These are phyloP conservation scores for Pipistrellus pygmaeus DNA, from an alignment of 2,797 vertebrate genomes.

Conservation along the genomic window DNA sequence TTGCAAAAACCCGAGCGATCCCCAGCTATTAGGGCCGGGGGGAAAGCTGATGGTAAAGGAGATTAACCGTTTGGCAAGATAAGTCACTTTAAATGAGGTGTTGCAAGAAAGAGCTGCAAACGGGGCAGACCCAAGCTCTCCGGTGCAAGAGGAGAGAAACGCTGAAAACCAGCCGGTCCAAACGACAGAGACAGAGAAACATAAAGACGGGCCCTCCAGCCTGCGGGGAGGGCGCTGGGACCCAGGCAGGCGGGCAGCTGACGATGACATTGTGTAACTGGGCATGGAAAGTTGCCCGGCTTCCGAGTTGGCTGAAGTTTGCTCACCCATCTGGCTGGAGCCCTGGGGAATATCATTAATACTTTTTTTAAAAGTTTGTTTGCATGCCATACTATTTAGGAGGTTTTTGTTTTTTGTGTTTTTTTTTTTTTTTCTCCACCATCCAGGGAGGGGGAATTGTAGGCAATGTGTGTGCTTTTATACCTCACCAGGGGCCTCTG, in stretches of 20 bases:
- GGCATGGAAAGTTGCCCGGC: slow-evolving; percentile 28
- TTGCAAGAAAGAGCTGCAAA: slow-evolving; percentile 50
- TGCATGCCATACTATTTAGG: neutral
- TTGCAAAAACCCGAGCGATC: slow-evolving; percentile 75
- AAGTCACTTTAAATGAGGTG: slow-evolving; percentile 54
- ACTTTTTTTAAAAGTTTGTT: slow-evolving; percentile 10
- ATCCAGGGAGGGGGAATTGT: neutral
- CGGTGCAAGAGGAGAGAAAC: neutral
- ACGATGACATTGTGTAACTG: slow-evolving; percentile 37
- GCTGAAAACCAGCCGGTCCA: neutral
- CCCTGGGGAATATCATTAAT: slow-evolving; percentile 19
- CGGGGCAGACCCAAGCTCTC: neutral
- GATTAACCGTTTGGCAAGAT: slow-evolving; percentile 65
- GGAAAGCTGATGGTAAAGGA: slow-evolving; percentile 76
- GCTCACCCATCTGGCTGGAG: slow-evolving; percentile 41
- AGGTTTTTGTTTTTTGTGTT: neutral
- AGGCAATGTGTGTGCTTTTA: slow-evolving; percentile 47
- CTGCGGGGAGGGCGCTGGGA: slow-evolving; percentile 40
- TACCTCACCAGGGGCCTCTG: slow-evolving; percentile 55
- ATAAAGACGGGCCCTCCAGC: slow-evolving; percentile 15
- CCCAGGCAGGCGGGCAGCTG: neutral
- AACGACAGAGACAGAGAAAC: neutral
- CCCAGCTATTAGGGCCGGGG: slow-evolving; percentile 68
- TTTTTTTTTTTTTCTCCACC: neutral
- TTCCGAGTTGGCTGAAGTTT: slow-evolving; percentile 22